Evolutionary conservation across 2,797 vertebrate species (phyloP).

Genomic region (Moxostoma hubbsi): DNA sequence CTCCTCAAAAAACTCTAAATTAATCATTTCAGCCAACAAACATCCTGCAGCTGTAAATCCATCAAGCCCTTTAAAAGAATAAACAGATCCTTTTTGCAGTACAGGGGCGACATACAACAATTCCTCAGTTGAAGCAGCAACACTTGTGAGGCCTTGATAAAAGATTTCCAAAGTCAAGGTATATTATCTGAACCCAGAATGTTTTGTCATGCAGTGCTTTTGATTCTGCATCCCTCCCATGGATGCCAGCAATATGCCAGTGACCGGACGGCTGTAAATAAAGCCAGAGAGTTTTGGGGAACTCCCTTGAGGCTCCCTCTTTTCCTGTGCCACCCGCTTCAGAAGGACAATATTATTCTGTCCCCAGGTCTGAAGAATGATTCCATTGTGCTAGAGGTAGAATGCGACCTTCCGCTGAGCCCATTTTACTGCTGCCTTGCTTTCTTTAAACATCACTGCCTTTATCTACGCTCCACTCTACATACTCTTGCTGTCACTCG

Average conservation of each 20-base stretch:
- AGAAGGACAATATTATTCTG: conserved; percentile 61
- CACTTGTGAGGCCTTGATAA: conserved; percentile 48
- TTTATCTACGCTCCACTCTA: conserved; percentile 61
- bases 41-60: conserved; percentile 24
- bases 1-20: conserved; percentile 20
- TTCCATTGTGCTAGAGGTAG: conserved; percentile 60
- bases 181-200: conserved; percentile 35
- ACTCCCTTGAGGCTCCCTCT: conserved; percentile 55
- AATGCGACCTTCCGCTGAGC: conserved; percentile 60
- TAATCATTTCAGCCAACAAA: conserved; percentile 25
- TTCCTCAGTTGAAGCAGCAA: conserved; percentile 8
- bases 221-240: conserved; percentile 53
- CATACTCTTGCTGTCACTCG: conserved; percentile 54
- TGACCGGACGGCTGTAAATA: conserved; percentile 54
- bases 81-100: conserved; percentile 6
- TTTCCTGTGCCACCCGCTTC: conserved; percentile 64
- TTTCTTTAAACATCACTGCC: conserved; percentile 60
- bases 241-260: conserved; percentile 50
- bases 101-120: conserved; percentile 24
- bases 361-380: conserved; percentile 60
- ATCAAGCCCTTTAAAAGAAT: conserved; percentile 24
- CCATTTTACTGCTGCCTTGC: conserved; percentile 55
- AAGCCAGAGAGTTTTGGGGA: conserved; percentile 57
- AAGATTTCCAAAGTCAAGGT: conserved; percentile 42
- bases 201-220: conserved; percentile 47